These are phyloP conservation scores for Lipophrys pholis DNA, from an alignment of 2,113 vertebrate species.

Conservation along the genomic window DNA sequence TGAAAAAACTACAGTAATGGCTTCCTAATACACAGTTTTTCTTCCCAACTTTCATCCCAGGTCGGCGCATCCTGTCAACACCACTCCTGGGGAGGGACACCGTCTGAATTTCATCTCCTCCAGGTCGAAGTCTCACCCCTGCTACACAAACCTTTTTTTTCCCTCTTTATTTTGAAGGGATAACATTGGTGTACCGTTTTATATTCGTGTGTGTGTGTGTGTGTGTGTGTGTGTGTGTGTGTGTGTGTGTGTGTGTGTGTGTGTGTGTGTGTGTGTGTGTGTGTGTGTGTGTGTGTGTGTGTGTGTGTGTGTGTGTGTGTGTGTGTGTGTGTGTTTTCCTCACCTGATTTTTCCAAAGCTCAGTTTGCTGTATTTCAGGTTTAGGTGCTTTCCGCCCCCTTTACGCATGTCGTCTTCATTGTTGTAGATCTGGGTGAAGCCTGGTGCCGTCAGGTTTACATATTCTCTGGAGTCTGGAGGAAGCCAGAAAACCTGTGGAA, in stretches of 20 bases:
- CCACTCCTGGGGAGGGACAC: not conserved
- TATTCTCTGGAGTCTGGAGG: slow-evolving; percentile 79
- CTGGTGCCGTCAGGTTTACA: slow-evolving; percentile 79
- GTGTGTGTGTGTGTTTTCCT: slow-evolving; percentile 36
- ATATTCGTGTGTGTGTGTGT: not conserved
- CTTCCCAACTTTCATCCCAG: no score
- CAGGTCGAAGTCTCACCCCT: slow-evolving; percentile 3
- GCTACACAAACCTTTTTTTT: no score
- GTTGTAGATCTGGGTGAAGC: slow-evolving; percentile 87
- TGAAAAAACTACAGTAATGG: not conserved
- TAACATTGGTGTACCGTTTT: not conserved
- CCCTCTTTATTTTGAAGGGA: slow-evolving; percentile 8
- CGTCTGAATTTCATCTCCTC: slow-evolving; percentile 29
- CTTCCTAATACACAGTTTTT: slow-evolving; percentile 19
- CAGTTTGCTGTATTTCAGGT: slow-evolving; percentile 87
- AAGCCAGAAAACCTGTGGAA: slow-evolving; percentile 91
- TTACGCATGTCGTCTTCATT: slow-evolving; percentile 32
- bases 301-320: not conserved
- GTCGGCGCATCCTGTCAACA: slow-evolving; percentile 24
- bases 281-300: not conserved
- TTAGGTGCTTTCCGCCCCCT: slow-evolving; percentile 75
- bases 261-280: not conserved
- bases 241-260: not conserved
- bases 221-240: not conserved
- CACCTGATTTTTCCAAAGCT: slow-evolving; percentile 86